Evolutionary conservation across 1,140 invertebrate genomes (phyloP).

Genomic region (Platorchestia sp.): DNA sequence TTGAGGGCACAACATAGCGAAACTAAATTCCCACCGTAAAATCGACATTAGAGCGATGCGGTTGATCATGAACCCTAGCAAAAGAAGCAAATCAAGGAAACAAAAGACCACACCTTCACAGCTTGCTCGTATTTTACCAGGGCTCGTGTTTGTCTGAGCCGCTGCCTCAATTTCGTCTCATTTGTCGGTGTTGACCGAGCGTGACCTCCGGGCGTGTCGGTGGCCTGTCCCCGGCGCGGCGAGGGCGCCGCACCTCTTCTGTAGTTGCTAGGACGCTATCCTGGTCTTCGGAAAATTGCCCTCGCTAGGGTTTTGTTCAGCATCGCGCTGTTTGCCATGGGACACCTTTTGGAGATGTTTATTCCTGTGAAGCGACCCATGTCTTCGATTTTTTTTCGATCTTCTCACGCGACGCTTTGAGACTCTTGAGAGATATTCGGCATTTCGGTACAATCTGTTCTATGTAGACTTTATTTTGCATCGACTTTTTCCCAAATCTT

Average conservation of each 20-base stretch:
- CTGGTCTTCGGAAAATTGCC: neutral
- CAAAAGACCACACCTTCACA: neutral
- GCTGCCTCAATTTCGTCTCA: slow-evolving; percentile 14
- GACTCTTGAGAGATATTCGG: no score
- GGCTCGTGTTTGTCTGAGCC: neutral
- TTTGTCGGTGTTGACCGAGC: slow-evolving; percentile 49
- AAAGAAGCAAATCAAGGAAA: neutral
- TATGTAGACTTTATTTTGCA: no score
- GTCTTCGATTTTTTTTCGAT: no score
- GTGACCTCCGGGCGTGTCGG: neutral
- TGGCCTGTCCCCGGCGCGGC: neutral
- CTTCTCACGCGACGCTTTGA: no score
- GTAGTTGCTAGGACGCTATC: neutral
- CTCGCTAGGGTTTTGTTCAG: neutral
- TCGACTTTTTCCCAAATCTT: no score
- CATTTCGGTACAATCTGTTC: no score
- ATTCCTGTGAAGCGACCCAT: neutral
- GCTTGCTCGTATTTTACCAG: neutral
- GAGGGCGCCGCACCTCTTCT: no score
- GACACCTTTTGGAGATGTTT: neutral
- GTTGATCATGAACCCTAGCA: neutral
- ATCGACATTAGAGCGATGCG: neutral
- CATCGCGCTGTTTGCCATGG: neutral
- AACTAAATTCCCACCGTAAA: neutral
- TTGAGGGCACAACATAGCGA: neutral